Conservation (phyloP, 2,113 vertebrate species). For the Tachysurus vachellii region DNA sequence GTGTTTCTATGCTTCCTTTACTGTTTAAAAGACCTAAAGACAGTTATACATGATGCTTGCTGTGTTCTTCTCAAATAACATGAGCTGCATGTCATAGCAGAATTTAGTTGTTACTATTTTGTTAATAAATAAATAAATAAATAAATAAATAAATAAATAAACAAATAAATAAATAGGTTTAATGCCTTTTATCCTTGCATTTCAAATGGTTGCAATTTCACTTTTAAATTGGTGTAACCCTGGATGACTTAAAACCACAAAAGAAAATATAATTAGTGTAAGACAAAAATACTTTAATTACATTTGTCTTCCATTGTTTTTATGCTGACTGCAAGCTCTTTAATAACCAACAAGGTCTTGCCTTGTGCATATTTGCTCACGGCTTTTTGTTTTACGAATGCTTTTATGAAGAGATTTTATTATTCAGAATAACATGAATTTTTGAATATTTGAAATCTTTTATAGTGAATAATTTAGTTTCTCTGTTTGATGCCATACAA, state of each 20-base stretch:
- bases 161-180: too few relatives aligned
- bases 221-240: background rate
- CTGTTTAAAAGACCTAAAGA: background rate
- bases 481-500: background rate
- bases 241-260: background rate
- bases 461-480: conserved; percentile 4
- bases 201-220: background rate
- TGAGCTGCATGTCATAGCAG: background rate
- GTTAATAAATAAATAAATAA: too few relatives aligned
- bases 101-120: background rate
- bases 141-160: too few relatives aligned
- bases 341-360: conserved; percentile 13
- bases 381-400: background rate
- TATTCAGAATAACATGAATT: conserved; percentile 13
- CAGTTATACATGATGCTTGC: background rate
- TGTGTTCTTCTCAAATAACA: background rate
- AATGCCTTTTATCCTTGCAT: background rate
- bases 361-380: background rate
- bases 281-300: background rate
- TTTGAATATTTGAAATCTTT: conserved; percentile 15
- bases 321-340: background rate
- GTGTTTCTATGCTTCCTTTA: background rate
- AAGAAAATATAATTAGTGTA: background rate
- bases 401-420: conserved; percentile 20
- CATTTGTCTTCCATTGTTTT: background rate